These are phyloP conservation scores for Chelonoidis abingdonii DNA, from an alignment of 2,113 vertebrate genomes.

Conservation along the genomic window DNA sequence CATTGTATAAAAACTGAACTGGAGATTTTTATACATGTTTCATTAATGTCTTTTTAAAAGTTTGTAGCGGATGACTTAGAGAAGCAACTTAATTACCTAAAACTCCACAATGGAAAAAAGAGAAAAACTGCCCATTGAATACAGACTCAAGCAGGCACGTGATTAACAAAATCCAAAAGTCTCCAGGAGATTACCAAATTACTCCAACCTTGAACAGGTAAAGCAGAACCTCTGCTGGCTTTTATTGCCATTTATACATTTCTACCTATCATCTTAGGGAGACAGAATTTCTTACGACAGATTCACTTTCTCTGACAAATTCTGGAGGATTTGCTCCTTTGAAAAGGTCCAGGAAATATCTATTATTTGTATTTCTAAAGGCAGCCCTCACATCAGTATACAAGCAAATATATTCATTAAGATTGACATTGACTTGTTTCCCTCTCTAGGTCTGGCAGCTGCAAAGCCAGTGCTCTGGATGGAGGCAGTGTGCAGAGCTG, in stretches of 20 bases:
- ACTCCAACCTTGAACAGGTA: background rate
- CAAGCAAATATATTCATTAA: background rate
- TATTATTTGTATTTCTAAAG: background rate
- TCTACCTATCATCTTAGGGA: background rate
- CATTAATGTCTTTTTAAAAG: constrained; percentile 2
- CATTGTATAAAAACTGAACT: background rate
- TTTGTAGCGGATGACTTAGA: background rate
- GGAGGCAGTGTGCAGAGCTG: no score
- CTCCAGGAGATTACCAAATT: background rate
- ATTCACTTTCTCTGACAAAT: background rate
- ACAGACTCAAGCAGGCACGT: background rate
- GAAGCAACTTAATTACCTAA: constrained; percentile 30
- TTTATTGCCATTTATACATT: background rate
- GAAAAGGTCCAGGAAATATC: background rate
- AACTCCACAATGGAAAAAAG: background rate
- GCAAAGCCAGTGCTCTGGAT: no score
- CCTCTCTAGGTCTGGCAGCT: background rate
- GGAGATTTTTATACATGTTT: background rate
- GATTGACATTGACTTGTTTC: background rate
- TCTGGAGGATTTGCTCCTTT: background rate
- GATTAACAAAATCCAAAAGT: background rate
- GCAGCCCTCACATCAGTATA: background rate
- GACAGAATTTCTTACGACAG: background rate
- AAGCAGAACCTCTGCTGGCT: background rate
- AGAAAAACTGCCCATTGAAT: background rate